Evolutionary conservation across 2,888 invertebrate species (phyloP).

Genomic region (Thecophora atra): DNA sequence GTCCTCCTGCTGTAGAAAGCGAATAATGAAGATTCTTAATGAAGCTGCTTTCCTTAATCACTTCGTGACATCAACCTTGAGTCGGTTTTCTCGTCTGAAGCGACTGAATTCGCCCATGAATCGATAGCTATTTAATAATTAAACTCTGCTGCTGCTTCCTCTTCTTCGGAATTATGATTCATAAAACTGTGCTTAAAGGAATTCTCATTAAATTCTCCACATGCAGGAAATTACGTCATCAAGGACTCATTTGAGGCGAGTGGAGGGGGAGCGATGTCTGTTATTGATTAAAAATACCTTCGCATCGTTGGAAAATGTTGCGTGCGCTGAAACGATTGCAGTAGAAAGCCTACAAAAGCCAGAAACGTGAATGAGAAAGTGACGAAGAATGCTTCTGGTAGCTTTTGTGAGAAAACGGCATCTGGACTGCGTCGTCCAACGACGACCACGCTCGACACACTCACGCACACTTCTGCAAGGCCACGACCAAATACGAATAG

Average conservation of each 20-base stretch:
- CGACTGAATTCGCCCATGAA: no score
- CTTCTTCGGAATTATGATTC: slow-evolving; percentile 1
- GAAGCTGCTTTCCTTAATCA: not conserved
- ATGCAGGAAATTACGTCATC: not conserved
- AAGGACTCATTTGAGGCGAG: not conserved
- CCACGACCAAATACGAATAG: no score
- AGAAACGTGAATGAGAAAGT: not conserved
- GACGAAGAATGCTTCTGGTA: not conserved
- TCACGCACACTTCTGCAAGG: no score
- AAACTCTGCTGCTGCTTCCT: not conserved
- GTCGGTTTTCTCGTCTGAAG: not conserved
- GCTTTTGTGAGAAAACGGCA: not conserved
- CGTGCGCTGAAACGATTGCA: slow-evolving; percentile 7
- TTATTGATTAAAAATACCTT: not conserved
- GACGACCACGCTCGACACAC: no score
- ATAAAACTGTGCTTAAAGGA: slow-evolving; percentile 5
- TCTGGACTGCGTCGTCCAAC: no score
- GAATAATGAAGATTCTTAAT: no score
- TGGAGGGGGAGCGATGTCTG: not conserved
- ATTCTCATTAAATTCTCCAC: slow-evolving; percentile 18
- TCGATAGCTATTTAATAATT: slow-evolving; percentile 11
- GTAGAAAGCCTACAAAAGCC: not conserved
- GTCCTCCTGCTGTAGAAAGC: no score
- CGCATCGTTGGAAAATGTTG: not conserved
- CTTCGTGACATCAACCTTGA: not conserved